Evolutionary conservation across 1,140 invertebrate genomes (phyloP).

Genomic region (Yoshiicerus persimilis): DNA sequence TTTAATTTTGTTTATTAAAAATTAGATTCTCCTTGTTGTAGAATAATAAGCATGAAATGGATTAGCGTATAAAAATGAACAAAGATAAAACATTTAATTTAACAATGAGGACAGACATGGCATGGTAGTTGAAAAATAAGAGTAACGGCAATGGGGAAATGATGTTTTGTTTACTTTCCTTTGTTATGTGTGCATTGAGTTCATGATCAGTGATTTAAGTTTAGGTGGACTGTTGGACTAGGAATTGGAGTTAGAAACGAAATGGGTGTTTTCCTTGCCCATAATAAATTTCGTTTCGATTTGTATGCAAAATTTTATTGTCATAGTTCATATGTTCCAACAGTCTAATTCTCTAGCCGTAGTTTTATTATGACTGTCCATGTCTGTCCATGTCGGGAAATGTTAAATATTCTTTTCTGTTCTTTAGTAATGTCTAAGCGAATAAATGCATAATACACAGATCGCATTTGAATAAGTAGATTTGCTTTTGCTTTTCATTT

Average conservation of each 20-base stretch:
- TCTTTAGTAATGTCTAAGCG: not conserved
- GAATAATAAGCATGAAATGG: not conserved
- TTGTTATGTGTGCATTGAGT: not conserved
- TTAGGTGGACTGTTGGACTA: not conserved
- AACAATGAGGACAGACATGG: not conserved
- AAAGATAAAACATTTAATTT: not conserved
- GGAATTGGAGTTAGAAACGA: slow-evolving; percentile 4
- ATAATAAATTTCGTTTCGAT: slow-evolving; percentile 1
- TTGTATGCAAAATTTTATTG: slow-evolving; percentile 23
- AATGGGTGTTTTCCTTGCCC: slow-evolving; percentile 10
- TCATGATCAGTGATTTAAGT: not conserved
- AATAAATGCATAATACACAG: not conserved
- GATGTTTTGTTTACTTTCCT: not conserved
- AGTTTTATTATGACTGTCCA: no score
- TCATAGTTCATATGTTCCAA: not conserved
- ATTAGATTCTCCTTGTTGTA: not conserved
- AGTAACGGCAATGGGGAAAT: not conserved
- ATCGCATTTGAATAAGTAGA: not conserved
- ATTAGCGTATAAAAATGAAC: no score
- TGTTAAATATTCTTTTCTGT: not conserved
- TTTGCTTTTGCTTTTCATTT: not conserved
- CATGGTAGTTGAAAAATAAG: not conserved
- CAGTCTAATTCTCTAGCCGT: not conserved
- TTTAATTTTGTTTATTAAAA: not conserved
- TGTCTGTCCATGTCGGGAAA: not conserved